Evolutionary conservation across 2,797 vertebrate genomes (phyloP), one percentile per base, ranked within the genome.

Genomic region (Semotilus atromaculatus): DNA sequence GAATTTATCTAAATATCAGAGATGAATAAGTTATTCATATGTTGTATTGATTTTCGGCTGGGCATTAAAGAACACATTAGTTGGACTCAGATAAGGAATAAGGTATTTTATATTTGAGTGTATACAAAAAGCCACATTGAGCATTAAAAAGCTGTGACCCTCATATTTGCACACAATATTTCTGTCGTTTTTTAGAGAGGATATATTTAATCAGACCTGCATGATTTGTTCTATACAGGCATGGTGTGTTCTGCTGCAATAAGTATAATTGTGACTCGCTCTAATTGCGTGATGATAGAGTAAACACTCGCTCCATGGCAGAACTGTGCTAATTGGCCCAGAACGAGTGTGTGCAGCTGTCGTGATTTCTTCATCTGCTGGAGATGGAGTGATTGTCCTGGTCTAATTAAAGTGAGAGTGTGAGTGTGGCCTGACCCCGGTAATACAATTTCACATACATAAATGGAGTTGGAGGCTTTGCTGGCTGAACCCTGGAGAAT

Each of bases 381-480:
- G 77, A 80, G 38, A 36, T 26, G 60, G 55, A 64, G n/a, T 13
- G 40, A 75, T 72, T 16, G 81, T 83, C 81, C 84, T 87, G 8
- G 38, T 40, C 38, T 10, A 40, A 40, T 40, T 40, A 40, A 40
- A 40, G 38, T 10, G 38, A 40, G 38, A 40, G 38, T 40, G 38
- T 40, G 38, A 3, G 38, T 10, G 38, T 40, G 38, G 9, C 38
- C 38, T 40, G 38, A 40, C 38, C 23, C 19, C 87, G 90, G 88
- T 93, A 89, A 92, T 94, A 90, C 90, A 92, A 92, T 88, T 88
- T 89, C 83, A 77, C 87, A 64, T 81, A 88, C 87, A 90, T 81
- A 89, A 90, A 86, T 13, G 45, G 81, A 84, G 89, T 88, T 90
- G 83, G 87, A 91, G 88, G 90, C 92, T 91, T 64, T 36, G 80